Percentiles rank a stretch among this genome's conserved stretches.
These are phyloP conservation scores for Apis dorsata DNA, from an alignment of 1,140 invertebrate species.

Conservation along the genomic window DNA sequence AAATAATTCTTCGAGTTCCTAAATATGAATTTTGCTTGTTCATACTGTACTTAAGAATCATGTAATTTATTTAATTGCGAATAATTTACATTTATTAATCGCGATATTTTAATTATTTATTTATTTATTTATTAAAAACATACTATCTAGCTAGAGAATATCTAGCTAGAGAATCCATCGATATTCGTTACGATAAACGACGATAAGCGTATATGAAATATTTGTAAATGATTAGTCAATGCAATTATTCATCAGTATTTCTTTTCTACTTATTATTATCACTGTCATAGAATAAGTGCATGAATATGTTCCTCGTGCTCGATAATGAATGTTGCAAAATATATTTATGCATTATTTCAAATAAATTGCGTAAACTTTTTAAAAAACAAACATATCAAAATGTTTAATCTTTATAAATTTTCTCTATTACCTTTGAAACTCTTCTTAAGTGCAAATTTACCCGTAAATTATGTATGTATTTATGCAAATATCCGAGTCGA, in stretches of 20 bases:
- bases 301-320: neutral
- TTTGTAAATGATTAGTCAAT: neutral
- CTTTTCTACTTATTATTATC: neutral
- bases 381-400: no score
- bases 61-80: no score
- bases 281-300: neutral
- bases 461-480: no score
- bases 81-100: neutral
- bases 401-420: no score
- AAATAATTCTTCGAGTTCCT: neutral
- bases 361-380: no score
- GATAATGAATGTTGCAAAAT: neutral
- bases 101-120: neutral
- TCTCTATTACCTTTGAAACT: no score
- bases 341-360: no score
- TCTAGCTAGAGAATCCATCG: neutral
- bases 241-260: neutral
- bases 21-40: neutral
- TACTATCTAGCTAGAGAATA: neutral
- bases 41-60: neutral
- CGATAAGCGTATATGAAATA: neutral
- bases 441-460: no score
- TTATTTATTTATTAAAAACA: neutral
- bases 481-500: no score
- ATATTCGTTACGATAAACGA: neutral